Evolutionary conservation across 2,888 invertebrate genomes (phyloP), one percentile per base, ranked within the genome.

Genomic region (Rhogogaster chlorosoma): DNA sequence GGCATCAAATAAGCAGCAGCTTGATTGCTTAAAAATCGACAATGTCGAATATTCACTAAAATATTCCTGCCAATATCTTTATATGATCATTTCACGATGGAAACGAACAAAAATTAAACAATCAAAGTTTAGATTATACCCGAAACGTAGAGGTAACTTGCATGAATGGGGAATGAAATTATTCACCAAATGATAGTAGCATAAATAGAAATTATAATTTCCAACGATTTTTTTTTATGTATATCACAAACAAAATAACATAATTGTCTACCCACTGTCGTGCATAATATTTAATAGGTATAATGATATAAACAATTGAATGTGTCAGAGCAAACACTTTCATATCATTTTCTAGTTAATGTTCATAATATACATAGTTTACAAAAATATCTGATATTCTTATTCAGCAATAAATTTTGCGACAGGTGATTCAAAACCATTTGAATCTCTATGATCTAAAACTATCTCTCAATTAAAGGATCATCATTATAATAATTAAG

Each of bases 341-440:
- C 45, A 15, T 75, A 45, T 45, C 29, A 1, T 45, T 26, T 75
- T 45, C 15, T 75, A 36, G 38, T 18, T 70, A 32, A 71, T 71
- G 32, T 32, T 36, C 38, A 71, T 75, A 45, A 18, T 78, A 78
- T 32, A 78, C 78, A 78, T 78, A 53, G 53, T 75, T 53, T 78
- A 78, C 32, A 78, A 78, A 78, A 78, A 78, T 78, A 78, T 78
- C 22, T 78, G 53, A 29, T 57, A 32, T 57, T 32, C 36, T 57
- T 36, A 36, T 78, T 57, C n/a, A 78, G 32, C 53, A 29, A 53
- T 18, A 78, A n/a, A 12, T 53, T 29, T 53, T 29, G 26, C 26
- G 32, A 22, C 22, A 26, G 29, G 29, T 49, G 22, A n/a, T n/a
- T 29, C 32, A 18, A 15, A 12, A 12, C 26, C 29, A 49, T 49